Evolutionary conservation across 2,113 vertebrate genomes (phyloP).

Genomic region (Triplophysa tibetana): DNA sequence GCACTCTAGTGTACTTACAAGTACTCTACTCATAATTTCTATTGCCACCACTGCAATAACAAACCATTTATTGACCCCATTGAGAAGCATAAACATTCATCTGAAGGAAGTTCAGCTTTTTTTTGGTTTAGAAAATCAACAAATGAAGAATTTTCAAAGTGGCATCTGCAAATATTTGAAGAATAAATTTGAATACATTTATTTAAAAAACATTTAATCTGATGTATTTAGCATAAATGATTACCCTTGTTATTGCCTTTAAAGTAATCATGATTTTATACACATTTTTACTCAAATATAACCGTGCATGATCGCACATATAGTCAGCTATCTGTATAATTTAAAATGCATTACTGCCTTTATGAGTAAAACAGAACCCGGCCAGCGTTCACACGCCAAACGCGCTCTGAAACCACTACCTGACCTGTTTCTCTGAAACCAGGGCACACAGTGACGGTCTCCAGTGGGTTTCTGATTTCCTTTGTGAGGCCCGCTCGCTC

Average conservation of each 20-base stretch:
- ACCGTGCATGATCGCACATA: not conserved
- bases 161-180: too few species aligned
- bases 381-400: constrained; percentile 17
- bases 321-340: not conserved
- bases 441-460: constrained; percentile 31
- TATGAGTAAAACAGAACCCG: constrained; percentile 1
- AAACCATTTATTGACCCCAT: not conserved
- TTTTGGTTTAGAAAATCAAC: too few species aligned
- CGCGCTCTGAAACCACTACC: constrained; percentile 24
- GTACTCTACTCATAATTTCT: not conserved
- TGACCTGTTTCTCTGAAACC: constrained; percentile 38
- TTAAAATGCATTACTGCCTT: not conserved
- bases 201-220: too few species aligned
- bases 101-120: too few species aligned
- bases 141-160: too few species aligned
- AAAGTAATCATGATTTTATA: too few species aligned
- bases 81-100: too few species aligned
- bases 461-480: constrained; percentile 38
- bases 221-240: too few species aligned
- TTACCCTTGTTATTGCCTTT: too few species aligned
- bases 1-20: constrained; percentile 20
- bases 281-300: not conserved
- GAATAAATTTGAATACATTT: too few species aligned
- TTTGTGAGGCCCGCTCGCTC: not conserved
- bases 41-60: not conserved